Base-by-base conservation (phyloP, 2,797 vertebrate species). In the Gouania willdenowi region DNA sequence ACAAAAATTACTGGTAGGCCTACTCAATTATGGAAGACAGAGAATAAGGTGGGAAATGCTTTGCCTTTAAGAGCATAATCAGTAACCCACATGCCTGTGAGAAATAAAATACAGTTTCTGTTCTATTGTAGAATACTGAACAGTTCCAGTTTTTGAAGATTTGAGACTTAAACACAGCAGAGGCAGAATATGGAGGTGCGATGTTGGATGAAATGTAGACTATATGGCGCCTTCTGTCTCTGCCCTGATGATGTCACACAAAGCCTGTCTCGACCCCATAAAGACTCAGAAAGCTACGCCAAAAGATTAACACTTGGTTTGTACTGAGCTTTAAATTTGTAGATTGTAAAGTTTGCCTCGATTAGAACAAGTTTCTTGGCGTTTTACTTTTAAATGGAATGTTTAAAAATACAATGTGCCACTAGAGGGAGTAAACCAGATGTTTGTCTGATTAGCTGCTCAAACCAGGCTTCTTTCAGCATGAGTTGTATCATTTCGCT, bases 151-250 rank as follows among this genome's bases (percentile, higher is more conserved):
- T 59, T 72, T 81, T 83, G 67, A 82, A 79, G 76, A 71, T 81
- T 84, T 80, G 81, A 83, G 76, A 75, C 71, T 72, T 66, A 45
- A 13, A 44, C 44, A 32, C 63, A 71, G 71, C 51, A 55, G 46
- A 71, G 45, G 31, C 63, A 83, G 82, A 86, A 87, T 86, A 85
- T 79, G 82, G 80, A 78, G 83, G 66, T 82, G 75, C 66, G 57
- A 63, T 78, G 84, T 81, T 79, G 82, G 82, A 84, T 72, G 63
- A 58, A 77, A 71, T 83, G 82, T 76, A 86, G 85, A 88, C 83
- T 72, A 43, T 35, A 42, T 39, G 82, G 82, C 86, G 81, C 79
- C 82, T 81, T 75, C 33, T 5, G 21, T 59, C 51, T 68, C 65
- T 61, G 49, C 36, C 45, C 59, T 61, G 60, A 81, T 77, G 82